These are phyloP conservation scores for Phyllostomus discolor DNA, from an alignment of 2,113 vertebrate genomes.

Conservation along the genomic window DNA sequence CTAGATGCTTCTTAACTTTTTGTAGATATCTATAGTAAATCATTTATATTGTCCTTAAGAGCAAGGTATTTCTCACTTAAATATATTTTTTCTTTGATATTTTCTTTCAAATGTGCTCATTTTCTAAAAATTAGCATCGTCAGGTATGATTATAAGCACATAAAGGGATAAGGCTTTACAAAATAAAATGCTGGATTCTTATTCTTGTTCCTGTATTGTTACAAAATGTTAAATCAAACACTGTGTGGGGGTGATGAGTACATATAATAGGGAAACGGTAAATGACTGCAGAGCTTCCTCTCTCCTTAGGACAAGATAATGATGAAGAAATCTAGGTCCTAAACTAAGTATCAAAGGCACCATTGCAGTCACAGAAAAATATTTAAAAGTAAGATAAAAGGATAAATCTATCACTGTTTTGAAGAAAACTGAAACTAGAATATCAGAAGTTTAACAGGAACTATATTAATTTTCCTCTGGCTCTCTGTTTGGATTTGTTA, in stretches of 20 bases:
- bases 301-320: background rate
- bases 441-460: background rate
- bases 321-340: background rate
- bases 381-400: background rate
- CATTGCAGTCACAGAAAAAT: background rate
- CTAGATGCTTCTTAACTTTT: background rate
- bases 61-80: background rate
- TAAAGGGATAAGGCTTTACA: background rate
- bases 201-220: background rate
- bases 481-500: background rate
- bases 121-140: background rate
- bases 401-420: background rate
- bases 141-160: background rate
- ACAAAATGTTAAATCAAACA: background rate
- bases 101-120: background rate
- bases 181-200: background rate
- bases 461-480: background rate
- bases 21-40: background rate
- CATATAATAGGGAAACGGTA: fast-evolving
- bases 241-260: background rate
- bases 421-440: background rate
- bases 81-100: background rate
- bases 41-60: background rate
- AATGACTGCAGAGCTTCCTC: background rate
- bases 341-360: background rate